Evolutionary conservation across 2,797 vertebrate species (phyloP), one percentile per base, ranked within the genome.

Genomic region (Etheostoma nigrum): DNA sequence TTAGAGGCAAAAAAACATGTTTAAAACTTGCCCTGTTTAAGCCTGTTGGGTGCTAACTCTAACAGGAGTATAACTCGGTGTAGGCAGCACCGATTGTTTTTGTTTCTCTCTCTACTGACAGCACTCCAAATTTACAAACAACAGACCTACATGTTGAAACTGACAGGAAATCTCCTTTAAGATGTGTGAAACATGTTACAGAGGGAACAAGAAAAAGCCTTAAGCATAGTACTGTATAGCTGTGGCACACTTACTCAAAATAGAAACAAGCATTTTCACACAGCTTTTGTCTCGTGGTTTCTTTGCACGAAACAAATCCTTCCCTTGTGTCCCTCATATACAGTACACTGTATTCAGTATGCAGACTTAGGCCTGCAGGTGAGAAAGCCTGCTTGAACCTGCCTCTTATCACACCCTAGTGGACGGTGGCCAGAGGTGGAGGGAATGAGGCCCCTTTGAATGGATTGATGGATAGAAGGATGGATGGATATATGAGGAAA

Each of bases 321-420:
- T 13, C 21, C 2, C 2, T 23, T 2, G 5, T 2, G 5, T 48
- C 33, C 59, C 25, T 51, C 25, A 42, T 45, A 16, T 19, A 52
- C 6, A 25, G 48, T 12, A 8, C 8, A 0, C 30, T 67, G 40
- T 30, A 27, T 40, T 75, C 23, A 60, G 13, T 67, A 25, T 61
- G 58, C 13, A 54, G 57, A 60, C 21, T 13, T 27, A 58, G 47
- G 60, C 54, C 51, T 72, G 72, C 45, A 63, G 69, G 62, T 44
- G 45, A 55, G 44, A 30, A 8, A 40, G 44, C 85, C 19, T 75
- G 88, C 14, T 75, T 66, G 59, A 67, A 76, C 76, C 55, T 81
- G 84, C 54, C 49, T 62, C 76, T 68, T 16, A 30, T 42, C 70
- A 33, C 27, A 49, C 15, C 55, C 30, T n/a, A 47, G 23, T 48